Base-by-base conservation (phyloP, 2,888 invertebrate species). In the Drosophila falleni region DNA sequence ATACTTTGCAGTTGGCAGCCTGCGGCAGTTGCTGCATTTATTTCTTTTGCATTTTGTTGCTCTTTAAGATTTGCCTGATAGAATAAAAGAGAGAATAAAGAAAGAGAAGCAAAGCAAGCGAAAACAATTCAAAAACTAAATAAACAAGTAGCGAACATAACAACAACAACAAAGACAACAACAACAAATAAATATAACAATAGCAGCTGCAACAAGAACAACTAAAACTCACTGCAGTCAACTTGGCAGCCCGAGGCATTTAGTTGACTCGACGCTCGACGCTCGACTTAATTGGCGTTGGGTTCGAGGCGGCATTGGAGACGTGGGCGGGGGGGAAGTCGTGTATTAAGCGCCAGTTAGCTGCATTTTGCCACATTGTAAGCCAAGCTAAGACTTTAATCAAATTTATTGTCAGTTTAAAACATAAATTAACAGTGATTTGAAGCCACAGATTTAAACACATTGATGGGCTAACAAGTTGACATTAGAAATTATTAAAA, bases 271-370 rank as follows among this genome's bases (percentile, higher is more conserved):
- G 3, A 23, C 23, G n/a, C n/a, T 23, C 23, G 73, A 63, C 74
- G 74, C 85, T 82, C 72, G 61, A 71, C 73, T 80, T 81, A 85
- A 81, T 85, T 80, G 82, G 74, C 85, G 23, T 23, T 37, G 47
- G 69, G 50, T 51, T 58, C 15, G 29, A 33, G 60, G 66, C 63
- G 51, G 46, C 15, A n/a, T 37, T 23, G 33, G 35, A n/a, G 19
- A 4, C 16, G 29, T 16, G 39, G 46, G 16, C 13, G 37, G 26
- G 8, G 37, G 26, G 8, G 13, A 13, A 53, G 29, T 19, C 26
- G 35, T 33, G 53, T 53, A 9, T 19, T 53, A 53, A 23, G 46
- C 58, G 47, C 49, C 39, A 41, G 44, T 59, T 44, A 33, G 46
- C 46, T 35, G 58, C 16, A 37, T 33, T 29, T 26, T 41, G 56